These are phyloP conservation scores for Chondrosia reniformis DNA, from an alignment of 37 sponge, comb jelly and placozoan species.

Conservation along the genomic window DNA sequence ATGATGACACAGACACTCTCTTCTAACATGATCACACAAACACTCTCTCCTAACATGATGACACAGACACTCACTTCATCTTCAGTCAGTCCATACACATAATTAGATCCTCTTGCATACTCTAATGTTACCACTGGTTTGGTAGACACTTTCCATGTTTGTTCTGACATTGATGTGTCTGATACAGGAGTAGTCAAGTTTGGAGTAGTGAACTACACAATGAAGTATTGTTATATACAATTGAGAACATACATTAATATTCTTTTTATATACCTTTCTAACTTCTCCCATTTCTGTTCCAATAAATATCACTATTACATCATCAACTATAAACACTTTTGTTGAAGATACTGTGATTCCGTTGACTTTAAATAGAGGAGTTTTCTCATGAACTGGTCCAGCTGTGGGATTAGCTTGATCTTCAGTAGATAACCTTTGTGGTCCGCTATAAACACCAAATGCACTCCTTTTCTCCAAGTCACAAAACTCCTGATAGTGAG, in stretches of 20 bases:
- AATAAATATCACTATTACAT: background rate
- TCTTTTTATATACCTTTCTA: background rate
- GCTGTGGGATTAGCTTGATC: no score
- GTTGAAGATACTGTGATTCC: background rate
- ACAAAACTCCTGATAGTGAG: background rate
- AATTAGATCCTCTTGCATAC: conserved; percentile 38
- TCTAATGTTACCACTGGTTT: conserved; percentile 20
- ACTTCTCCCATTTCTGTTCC: background rate
- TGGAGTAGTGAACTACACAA: background rate
- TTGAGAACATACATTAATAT: no score
- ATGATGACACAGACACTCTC: no score
- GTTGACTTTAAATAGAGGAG: background rate
- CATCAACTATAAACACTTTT: conserved; percentile 1
- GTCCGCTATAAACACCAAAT: background rate
- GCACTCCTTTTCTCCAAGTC: background rate
- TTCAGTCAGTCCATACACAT: conserved; percentile 29
- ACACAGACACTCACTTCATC: conserved; percentile 33
- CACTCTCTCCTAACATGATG: no score
- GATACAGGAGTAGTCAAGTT: background rate
- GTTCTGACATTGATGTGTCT: background rate
- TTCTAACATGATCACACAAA: no score
- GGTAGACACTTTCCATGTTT: conserved; percentile 17
- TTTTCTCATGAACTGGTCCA: background rate
- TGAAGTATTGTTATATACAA: background rate
- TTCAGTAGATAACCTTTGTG: background rate